Evolutionary conservation across 2,888 invertebrate species (phyloP), one percentile per base, ranked within the genome.

Genomic region (Oscheius sp.): DNA sequence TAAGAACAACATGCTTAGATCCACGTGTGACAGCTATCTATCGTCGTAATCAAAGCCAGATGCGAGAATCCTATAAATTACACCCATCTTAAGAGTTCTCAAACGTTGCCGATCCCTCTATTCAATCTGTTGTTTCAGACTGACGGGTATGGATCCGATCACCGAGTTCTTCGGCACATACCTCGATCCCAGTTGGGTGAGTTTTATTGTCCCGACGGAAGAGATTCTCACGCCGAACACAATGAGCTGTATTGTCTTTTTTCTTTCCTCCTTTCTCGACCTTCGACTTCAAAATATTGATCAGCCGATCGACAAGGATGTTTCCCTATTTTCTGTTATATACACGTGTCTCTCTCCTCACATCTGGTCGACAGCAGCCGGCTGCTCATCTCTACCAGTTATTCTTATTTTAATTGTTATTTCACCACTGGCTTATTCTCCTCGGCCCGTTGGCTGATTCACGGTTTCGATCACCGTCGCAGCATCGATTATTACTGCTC

Each of bases 1-100:
- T 22, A 14, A 44, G 4, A 17, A 14, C 44, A 41, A 59, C 6
- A 44, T 26, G 24, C n/a, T 44, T 44, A 41, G 26, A 22, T 44
- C 44, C 57, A 57, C 57, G 36, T 57, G 57, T 36, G 9, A 24
- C 28, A 12, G n/a, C 51, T n/a, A 22, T 57, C 36, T 20, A 57
- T 33, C 28, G n/a, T 17, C 59, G 28, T 59, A 59, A 59, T 59
- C 59, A 59, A 59, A 26, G 2, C 59, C 59, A 59, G 59, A 59
- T 59, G 59, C 20, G n/a, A n/a, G n/a, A n/a, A n/a, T 44, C 59
- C 24, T 38, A 56, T 56, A 56, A 56, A 56, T 56, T 36, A 56
- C 56, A 38, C 24, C 56, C 36, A 56, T 22, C 22, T 9, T 14
- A 24, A 36, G 33, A 9, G 22, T 17, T 33, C 38, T 54, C n/a